Percentiles rank a stretch among this genome's conserved stretches.
phyloP scores from a whole-genome alignment of 2,113 vertebrate species.

The Clupea harengus region DNA sequence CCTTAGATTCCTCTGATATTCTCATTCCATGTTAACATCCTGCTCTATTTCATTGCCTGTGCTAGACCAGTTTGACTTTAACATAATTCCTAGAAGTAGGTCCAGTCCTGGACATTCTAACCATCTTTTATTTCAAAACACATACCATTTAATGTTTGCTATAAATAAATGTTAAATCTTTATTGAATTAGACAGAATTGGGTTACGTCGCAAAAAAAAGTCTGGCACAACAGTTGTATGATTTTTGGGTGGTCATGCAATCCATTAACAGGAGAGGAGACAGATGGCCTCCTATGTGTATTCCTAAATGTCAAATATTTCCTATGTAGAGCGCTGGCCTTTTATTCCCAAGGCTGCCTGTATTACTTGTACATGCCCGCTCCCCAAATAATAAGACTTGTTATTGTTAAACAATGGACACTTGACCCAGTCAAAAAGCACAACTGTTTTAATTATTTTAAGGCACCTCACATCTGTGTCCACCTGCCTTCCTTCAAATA shows the following conservation, averaged over 20 bases:
- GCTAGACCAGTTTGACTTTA: slow-evolving; percentile 8
- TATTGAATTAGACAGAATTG: slow-evolving; percentile 12
- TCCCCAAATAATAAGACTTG: neutral
- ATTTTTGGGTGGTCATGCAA: neutral
- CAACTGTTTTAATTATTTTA: neutral
- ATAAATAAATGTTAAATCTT: slow-evolving; percentile 12
- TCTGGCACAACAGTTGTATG: neutral
- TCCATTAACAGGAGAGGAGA: neutral
- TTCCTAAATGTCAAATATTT: neutral
- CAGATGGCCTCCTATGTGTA: neutral
- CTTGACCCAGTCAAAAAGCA: neutral
- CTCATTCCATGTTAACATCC: slow-evolving; percentile 32
- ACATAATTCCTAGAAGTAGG: slow-evolving; percentile 11
- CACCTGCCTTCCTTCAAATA: neutral
- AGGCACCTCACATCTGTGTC: neutral
- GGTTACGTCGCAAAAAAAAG: neutral
- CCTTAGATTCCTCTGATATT: slow-evolving; percentile 35
- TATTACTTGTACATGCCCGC: neutral
- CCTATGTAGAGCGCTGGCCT: neutral
- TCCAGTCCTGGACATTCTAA: slow-evolving; percentile 3
- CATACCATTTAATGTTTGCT: neutral
- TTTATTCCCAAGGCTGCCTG: neutral
- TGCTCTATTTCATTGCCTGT: neutral
- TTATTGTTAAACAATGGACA: neutral
- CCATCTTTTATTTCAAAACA: neutral